Evolutionary conservation across 2,888 invertebrate genomes (phyloP).

Genomic region (Cheilosia impressa): DNA sequence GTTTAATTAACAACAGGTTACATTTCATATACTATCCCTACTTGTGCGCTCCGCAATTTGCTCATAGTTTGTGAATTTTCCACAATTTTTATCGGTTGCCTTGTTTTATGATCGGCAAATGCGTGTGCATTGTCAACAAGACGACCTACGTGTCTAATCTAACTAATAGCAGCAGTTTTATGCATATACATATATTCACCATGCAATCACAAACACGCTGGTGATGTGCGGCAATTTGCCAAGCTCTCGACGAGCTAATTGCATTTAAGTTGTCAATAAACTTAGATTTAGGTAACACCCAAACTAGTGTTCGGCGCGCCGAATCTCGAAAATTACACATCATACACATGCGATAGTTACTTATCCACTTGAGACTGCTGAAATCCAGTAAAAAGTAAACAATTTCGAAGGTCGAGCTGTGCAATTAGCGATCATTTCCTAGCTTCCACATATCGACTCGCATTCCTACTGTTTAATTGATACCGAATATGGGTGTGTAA

Average conservation of each 20-base stretch:
- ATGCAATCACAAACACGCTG: not conserved
- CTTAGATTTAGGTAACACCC: too few species aligned
- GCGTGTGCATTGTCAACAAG: not conserved
- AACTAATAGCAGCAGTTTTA: not conserved
- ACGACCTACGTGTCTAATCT: not conserved
- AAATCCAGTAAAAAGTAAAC: slow-evolving; percentile 1
- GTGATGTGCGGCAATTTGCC: too few species aligned
- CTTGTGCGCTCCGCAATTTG: not conserved
- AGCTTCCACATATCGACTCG: too few species aligned
- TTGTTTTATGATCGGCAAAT: not conserved
- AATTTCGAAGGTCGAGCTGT: not conserved
- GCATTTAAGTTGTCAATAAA: too few species aligned
- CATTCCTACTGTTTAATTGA: too few species aligned
- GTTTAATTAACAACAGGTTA: too few species aligned
- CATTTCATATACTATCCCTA: not conserved
- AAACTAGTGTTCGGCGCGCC: too few species aligned
- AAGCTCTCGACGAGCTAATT: too few species aligned
- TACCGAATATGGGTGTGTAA: too few species aligned
- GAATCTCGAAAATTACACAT: too few species aligned
- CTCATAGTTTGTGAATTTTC: not conserved
- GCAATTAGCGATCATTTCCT: not conserved
- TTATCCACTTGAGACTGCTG: not conserved
- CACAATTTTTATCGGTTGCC: not conserved
- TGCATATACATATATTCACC: not conserved
- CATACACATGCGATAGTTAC: too few species aligned